Evolutionary conservation across 2,113 vertebrate species (phyloP).

Genomic region (Piliocolobus tephrosceles): DNA sequence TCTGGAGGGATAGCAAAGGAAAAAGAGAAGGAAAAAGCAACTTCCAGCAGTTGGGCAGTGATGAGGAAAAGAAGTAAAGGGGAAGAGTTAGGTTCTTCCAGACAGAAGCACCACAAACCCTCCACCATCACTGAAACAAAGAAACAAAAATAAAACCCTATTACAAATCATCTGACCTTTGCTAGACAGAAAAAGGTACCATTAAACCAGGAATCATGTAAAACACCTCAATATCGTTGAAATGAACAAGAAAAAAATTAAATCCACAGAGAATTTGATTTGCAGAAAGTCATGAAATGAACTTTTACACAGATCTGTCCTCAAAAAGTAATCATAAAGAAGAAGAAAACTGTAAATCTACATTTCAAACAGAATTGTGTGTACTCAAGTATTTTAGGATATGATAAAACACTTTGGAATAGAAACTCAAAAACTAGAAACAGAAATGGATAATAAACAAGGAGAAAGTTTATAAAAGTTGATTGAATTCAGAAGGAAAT

Average conservation of each 20-base stretch:
- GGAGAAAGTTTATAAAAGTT: neutral
- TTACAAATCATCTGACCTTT: neutral
- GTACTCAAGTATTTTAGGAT: neutral
- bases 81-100: neutral
- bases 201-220: neutral
- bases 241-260: neutral
- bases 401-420: neutral
- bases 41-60: neutral
- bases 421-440: neutral
- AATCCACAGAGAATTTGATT: neutral
- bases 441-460: neutral
- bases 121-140: neutral
- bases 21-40: neutral
- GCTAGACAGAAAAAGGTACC: neutral
- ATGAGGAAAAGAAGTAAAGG: neutral
- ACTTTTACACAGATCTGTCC: neutral
- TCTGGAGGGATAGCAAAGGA: neutral
- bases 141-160: neutral
- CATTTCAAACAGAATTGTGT: neutral
- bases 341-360: neutral
- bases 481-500: neutral
- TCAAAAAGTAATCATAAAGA: neutral
- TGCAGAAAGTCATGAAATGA: neutral
- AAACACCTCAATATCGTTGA: neutral
- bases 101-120: neutral